Evolutionary conservation across 2,113 vertebrate species (phyloP).

Genomic region (Loxodonta africana): DNA sequence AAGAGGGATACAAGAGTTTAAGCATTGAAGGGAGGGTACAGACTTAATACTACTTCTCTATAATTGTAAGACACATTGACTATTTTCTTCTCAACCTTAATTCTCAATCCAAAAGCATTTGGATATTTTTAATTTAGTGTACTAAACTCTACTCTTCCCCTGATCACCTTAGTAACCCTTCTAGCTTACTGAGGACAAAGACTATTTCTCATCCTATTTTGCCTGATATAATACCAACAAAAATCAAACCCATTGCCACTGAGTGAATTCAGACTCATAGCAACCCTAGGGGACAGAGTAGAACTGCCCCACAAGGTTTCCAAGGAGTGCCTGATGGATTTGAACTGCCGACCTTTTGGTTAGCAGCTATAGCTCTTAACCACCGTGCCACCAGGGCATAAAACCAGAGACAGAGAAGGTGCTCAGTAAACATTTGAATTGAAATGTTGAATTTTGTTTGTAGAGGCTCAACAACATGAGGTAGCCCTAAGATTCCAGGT

Average conservation of each 20-base stretch:
- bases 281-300: too few species aligned
- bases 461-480: constrained; percentile 4
- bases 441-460: constrained; percentile 56
- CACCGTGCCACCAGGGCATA: neutral
- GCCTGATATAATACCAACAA: neutral
- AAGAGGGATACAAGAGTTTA: neutral
- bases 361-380: too few species aligned
- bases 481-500: neutral
- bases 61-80: constrained; percentile 16
- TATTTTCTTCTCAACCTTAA: constrained; percentile 48
- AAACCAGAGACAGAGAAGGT: constrained; percentile 4
- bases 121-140: constrained; percentile 38
- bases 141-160: neutral
- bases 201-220: neutral
- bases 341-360: too few species aligned
- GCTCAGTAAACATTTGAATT: neutral
- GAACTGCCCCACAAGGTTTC: too few species aligned
- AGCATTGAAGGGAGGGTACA: neutral
- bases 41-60: neutral
- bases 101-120: constrained; percentile 14
- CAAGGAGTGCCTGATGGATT: too few species aligned
- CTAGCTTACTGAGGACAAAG: neutral
- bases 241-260: too few species aligned
- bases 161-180: neutral
- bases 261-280: too few species aligned